Conservation (phyloP, 2,113 vertebrate species). For the Dromaius novaehollandiae region DNA sequence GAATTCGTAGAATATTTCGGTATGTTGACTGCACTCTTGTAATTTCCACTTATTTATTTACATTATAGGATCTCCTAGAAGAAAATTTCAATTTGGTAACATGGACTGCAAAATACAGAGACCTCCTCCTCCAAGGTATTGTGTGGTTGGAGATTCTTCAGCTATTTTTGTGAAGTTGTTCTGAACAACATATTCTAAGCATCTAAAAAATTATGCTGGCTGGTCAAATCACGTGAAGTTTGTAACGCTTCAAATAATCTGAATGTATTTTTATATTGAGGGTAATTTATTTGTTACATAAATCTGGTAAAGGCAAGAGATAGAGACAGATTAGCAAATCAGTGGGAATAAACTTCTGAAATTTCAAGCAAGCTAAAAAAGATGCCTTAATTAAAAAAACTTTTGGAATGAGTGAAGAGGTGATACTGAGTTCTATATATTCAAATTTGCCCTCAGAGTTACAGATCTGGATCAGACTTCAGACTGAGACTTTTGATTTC, state of each 20-base stretch:
- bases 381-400: background rate
- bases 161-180: background rate
- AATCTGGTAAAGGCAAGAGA: background rate
- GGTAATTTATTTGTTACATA: background rate
- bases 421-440: background rate
- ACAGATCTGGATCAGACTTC: constrained; percentile 11
- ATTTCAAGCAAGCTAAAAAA: background rate
- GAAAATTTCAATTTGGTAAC: background rate
- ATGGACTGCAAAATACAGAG: background rate
- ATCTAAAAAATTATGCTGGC: background rate
- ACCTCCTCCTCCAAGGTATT: background rate
- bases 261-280: background rate
- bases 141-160: background rate
- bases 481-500: constrained; percentile 20
- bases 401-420: background rate
- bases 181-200: background rate
- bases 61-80: background rate
- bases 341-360: background rate
- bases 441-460: background rate
- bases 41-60: background rate
- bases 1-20: background rate
- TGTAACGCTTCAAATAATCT: background rate
- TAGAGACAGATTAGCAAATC: background rate
- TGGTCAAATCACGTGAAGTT: background rate
- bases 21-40: background rate